Evolutionary conservation across 2,888 invertebrate species (phyloP).

Genomic region (Trichopria drosophilae): DNA sequence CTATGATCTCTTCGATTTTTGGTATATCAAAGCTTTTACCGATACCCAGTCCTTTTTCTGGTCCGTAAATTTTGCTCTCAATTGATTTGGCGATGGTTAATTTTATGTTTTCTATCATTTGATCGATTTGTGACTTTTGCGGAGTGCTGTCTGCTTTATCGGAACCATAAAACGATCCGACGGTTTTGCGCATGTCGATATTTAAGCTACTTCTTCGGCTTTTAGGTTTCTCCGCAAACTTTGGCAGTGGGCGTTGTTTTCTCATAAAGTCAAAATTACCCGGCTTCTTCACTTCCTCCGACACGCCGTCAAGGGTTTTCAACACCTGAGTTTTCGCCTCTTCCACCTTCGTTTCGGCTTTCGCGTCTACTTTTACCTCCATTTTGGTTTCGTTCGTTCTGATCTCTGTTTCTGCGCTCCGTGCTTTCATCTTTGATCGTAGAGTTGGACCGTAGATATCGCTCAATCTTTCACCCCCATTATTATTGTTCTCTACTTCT

Average conservation of each 20-base stretch:
- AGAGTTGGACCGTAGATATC: constrained; percentile 48
- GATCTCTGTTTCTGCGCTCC: constrained; percentile 48
- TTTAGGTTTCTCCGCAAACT: constrained; percentile 44
- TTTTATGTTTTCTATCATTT: constrained; percentile 55
- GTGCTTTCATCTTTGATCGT: constrained; percentile 54
- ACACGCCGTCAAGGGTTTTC: constrained; percentile 16
- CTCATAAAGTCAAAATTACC: constrained; percentile 41
- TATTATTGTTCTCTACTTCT: constrained; percentile 53
- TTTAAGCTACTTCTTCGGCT: constrained; percentile 52
- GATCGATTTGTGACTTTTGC: constrained; percentile 53
- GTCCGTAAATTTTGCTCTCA: constrained; percentile 50
- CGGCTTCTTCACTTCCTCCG: constrained; percentile 38
- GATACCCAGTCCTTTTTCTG: constrained; percentile 42
- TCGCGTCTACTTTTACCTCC: constrained; percentile 23
- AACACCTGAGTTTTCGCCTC: constrained; percentile 33
- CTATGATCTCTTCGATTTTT: constrained; percentile 52
- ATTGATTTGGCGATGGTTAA: constrained; percentile 53
- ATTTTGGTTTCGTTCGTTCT: constrained; percentile 32
- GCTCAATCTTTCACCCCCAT: constrained; percentile 49
- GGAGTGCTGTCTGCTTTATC: constrained; percentile 40
- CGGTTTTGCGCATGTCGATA: constrained; percentile 50
- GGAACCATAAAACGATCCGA: constrained; percentile 45
- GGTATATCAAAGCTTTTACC: constrained; percentile 51
- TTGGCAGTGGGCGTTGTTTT: constrained; percentile 46
- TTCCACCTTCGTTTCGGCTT: constrained; percentile 33